phyloP scores from a whole-genome alignment of 37 sponge, comb jelly and placozoan genomes.

The Spongia lamella region DNA sequence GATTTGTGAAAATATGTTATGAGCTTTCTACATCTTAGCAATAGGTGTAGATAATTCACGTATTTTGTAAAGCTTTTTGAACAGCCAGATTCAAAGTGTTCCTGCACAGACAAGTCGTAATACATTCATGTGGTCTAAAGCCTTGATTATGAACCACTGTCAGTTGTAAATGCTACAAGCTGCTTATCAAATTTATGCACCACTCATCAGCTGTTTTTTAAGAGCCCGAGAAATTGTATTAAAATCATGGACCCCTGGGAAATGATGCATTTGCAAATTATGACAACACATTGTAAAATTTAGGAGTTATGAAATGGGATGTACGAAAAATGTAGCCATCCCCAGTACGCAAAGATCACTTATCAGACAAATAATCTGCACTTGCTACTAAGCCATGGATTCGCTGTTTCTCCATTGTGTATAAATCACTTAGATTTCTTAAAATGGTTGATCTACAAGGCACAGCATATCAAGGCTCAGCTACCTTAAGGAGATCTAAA shows the following conservation, averaged over 20 bases:
- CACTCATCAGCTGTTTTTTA: not conserved
- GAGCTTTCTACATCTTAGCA: too few relatives aligned
- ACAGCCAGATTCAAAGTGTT: too few relatives aligned
- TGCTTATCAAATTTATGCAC: conserved; percentile 3
- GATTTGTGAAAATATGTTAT: too few relatives aligned
- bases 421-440: not conserved
- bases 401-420: not conserved
- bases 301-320: conserved; percentile 2
- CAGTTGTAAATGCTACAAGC: conserved; percentile 6
- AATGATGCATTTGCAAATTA: not conserved
- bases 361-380: not conserved
- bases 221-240: too few relatives aligned
- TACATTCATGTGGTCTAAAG: too few relatives aligned
- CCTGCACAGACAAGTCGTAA: too few relatives aligned
- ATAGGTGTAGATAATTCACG: too few relatives aligned
- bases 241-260: too few relatives aligned
- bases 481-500: too few relatives aligned
- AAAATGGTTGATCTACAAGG: not conserved
- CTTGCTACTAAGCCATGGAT: not conserved
- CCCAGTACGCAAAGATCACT: not conserved
- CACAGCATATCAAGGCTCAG: too few relatives aligned
- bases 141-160: not conserved
- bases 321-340: not conserved
- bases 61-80: not conserved
- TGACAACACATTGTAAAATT: conserved; percentile 6